Percentiles rank a stretch among this genome's conserved stretches.
These are phyloP conservation scores for Monochamus saltuarius DNA, from an alignment of 1,140 invertebrate species.

Conservation along the genomic window DNA sequence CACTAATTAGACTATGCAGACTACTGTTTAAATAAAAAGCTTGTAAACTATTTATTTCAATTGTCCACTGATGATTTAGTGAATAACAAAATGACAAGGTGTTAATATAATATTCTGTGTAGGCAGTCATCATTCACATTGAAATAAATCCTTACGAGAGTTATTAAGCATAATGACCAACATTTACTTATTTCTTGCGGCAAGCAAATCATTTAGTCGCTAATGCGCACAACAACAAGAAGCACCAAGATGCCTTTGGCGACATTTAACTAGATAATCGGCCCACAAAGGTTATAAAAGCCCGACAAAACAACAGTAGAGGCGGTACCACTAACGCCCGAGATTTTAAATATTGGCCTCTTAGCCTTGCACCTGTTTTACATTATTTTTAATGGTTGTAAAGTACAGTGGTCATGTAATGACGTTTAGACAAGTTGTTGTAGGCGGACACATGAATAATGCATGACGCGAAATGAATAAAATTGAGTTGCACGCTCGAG, in stretches of 20 bases:
- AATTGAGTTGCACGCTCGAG: conserved; percentile 45
- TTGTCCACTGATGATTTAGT: background rate
- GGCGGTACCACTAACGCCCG: too few species aligned
- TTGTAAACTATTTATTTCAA: too few species aligned
- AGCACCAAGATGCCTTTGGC: conserved; percentile 31
- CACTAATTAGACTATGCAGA: too few species aligned
- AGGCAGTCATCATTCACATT: too few species aligned
- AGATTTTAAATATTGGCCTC: too few species aligned
- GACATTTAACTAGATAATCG: conserved; percentile 40
- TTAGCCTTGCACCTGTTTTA: conserved; percentile 7
- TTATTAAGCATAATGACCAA: conserved; percentile 26
- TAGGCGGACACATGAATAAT: conserved; percentile 35
- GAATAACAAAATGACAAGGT: background rate
- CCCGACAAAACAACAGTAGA: too few species aligned
- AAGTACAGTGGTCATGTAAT: conserved; percentile 15
- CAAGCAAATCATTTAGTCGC: conserved; percentile 36
- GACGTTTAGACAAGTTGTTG: conserved; percentile 20
- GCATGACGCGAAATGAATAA: conserved; percentile 23
- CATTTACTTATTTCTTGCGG: conserved; percentile 37
- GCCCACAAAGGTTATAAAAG: background rate
- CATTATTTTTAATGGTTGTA: conserved; percentile 5
- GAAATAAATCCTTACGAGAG: too few species aligned
- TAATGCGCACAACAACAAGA: conserved; percentile 32
- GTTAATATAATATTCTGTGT: too few species aligned
- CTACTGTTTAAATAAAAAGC: background rate